phyloP scores from a whole-genome alignment of 2,888 invertebrate species.

The Lithophane semibrunnea region DNA sequence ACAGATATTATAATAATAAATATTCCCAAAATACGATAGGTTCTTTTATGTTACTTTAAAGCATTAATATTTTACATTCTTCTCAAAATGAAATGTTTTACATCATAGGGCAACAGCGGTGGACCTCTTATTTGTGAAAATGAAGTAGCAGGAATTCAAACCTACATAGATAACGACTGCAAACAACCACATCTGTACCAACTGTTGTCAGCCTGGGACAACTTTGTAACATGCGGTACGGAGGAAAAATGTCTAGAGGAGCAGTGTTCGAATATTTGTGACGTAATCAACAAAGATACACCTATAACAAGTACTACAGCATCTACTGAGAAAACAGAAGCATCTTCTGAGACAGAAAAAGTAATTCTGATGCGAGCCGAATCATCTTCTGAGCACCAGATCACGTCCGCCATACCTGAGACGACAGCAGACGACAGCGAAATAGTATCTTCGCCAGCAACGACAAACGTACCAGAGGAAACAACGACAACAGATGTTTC shows the following conservation, averaged over 20 bases:
- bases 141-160: constrained; percentile 81
- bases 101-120: constrained; percentile 82
- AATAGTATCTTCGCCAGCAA: background rate
- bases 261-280: constrained; percentile 76
- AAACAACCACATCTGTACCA: constrained; percentile 83
- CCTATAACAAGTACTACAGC: constrained; percentile 20
- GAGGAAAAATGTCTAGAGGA: constrained; percentile 78
- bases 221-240: constrained; percentile 79
- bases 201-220: constrained; percentile 78
- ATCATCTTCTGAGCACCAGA: constrained; percentile 12
- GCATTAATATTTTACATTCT: background rate
- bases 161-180: constrained; percentile 82
- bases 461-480: constrained; percentile 36
- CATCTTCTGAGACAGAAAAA: background rate
- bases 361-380: constrained; percentile 5
- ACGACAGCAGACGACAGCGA: constrained; percentile 38
- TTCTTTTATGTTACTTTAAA: background rate
- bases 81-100: constrained; percentile 12
- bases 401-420: constrained; percentile 12
- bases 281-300: constrained; percentile 78
- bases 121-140: constrained; percentile 84
- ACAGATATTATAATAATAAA: background rate
- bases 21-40: background rate
- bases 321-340: background rate
- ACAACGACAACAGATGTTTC: constrained; percentile 25